Evolutionary conservation across 2,113 vertebrate genomes (phyloP).

Genomic region (Acrocephalus kingi): DNA sequence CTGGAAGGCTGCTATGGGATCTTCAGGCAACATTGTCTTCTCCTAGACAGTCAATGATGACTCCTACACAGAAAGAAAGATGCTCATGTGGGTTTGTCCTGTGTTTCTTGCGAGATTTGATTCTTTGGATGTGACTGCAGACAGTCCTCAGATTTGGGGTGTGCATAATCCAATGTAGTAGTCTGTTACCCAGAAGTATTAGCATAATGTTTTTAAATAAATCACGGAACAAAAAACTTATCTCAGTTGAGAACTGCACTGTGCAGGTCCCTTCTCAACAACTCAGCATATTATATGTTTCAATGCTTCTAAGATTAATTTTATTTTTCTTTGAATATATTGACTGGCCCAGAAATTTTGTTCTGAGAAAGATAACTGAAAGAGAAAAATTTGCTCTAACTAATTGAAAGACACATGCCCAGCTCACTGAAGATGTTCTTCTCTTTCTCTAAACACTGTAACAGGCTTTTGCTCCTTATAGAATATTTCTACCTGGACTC

Average conservation of each 20-base stretch:
- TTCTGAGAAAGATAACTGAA: not conserved
- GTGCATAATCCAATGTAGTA: fast-evolving
- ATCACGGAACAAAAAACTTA: not conserved
- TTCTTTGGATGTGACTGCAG: not conserved
- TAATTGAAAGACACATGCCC: not conserved
- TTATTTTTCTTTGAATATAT: not conserved
- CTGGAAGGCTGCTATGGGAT: not conserved
- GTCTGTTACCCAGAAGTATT: not conserved
- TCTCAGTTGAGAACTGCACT: not conserved
- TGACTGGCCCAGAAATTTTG: not conserved
- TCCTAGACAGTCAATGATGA: not conserved
- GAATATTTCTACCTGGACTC: not conserved
- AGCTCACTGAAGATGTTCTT: not conserved
- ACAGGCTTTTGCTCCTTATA: not conserved
- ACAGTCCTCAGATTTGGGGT: not conserved
- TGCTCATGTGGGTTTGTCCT: not conserved
- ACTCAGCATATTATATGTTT: not conserved
- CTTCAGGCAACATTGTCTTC: not conserved
- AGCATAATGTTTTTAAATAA: not conserved
- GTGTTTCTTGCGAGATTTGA: fast-evolving
- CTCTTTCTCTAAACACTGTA: not conserved
- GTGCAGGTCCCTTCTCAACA: not conserved
- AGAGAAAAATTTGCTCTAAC: not conserved
- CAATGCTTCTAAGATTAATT: not conserved
- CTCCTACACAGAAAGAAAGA: not conserved